phyloP scores from a whole-genome alignment of 2,888 invertebrate species.

The Meiosimyza platycephala region DNA sequence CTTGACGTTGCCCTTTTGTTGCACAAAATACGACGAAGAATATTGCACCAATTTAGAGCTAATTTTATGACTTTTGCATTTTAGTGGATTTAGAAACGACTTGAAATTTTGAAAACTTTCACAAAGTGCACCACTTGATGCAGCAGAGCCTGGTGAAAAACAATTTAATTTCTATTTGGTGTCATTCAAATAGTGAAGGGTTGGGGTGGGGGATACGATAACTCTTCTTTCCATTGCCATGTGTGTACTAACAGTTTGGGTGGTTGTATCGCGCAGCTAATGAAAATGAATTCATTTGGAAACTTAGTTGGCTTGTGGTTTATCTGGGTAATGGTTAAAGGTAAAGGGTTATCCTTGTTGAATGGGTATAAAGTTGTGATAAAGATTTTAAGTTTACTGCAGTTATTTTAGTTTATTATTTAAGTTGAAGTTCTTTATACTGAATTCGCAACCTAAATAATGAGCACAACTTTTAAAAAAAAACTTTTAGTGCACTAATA shows the following conservation, averaged over 20 bases:
- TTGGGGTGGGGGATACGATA: not conserved
- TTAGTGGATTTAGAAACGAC: constrained; percentile 24
- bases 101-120: constrained; percentile 24
- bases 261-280: not conserved
- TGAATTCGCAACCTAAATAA: too few species aligned
- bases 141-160: not conserved
- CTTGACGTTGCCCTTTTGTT: not conserved
- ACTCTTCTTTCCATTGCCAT: not conserved
- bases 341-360: not conserved
- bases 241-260: not conserved
- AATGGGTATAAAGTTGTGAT: too few species aligned
- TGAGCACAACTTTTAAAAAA: too few species aligned
- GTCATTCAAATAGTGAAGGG: not conserved
- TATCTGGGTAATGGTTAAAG: not conserved
- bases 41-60: constrained; percentile 32
- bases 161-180: constrained; percentile 4
- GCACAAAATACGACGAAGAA: not conserved
- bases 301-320: not conserved
- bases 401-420: too few species aligned
- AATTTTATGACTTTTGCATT: constrained; percentile 44
- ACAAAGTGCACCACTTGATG: constrained; percentile 25
- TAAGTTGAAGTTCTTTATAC: too few species aligned
- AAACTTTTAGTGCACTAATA: too few species aligned
- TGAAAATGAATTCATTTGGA: constrained; percentile 10
- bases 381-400: too few species aligned